Percentiles rank a stretch among this genome's conserved stretches.
Conservation (phyloP, 2,797 vertebrate genomes). For the Syngnathus rostellatus region DNA sequence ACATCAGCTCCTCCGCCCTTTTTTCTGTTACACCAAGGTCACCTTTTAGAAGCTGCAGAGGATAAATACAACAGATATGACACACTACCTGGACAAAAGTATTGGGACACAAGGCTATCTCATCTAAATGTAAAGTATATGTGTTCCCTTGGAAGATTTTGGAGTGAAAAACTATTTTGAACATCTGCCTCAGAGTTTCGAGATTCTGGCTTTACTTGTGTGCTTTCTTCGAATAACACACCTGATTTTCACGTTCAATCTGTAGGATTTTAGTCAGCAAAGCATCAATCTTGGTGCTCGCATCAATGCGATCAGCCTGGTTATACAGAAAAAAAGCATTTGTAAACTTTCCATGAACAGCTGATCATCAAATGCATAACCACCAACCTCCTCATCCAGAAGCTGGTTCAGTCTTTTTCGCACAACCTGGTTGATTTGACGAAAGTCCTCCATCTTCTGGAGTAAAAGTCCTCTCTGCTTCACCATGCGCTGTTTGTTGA, state of each 20-base stretch:
- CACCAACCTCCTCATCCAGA: slow-evolving; percentile 65
- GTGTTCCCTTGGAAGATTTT: too few relatives aligned
- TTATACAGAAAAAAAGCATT: slow-evolving; percentile 10
- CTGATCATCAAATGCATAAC: too few relatives aligned
- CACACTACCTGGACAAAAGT: background rate
- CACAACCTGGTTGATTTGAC: slow-evolving; percentile 63
- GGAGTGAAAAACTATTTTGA: too few relatives aligned
- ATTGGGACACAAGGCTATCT: background rate
- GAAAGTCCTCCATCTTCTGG: slow-evolving; percentile 73
- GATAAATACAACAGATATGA: background rate
- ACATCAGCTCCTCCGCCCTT: slow-evolving; percentile 66
- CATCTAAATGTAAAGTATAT: too few relatives aligned
- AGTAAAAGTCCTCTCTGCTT: slow-evolving; percentile 70
- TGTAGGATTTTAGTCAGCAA: slow-evolving; percentile 67
- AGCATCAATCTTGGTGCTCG: slow-evolving; percentile 41
- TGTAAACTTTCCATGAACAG: background rate
- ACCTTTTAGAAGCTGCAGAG: slow-evolving; percentile 62
- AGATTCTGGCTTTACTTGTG: background rate
- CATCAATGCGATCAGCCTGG: slow-evolving; percentile 54
- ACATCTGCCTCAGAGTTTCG: too few relatives aligned
- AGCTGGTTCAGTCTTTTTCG: slow-evolving; percentile 64
- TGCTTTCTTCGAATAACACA: slow-evolving; percentile 14
- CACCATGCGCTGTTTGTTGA: slow-evolving; percentile 47
- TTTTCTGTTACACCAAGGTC: slow-evolving; percentile 66
- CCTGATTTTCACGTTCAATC: slow-evolving; percentile 69